Evolutionary conservation across 2,113 vertebrate species (phyloP).

Genomic region (Scolopax mira): DNA sequence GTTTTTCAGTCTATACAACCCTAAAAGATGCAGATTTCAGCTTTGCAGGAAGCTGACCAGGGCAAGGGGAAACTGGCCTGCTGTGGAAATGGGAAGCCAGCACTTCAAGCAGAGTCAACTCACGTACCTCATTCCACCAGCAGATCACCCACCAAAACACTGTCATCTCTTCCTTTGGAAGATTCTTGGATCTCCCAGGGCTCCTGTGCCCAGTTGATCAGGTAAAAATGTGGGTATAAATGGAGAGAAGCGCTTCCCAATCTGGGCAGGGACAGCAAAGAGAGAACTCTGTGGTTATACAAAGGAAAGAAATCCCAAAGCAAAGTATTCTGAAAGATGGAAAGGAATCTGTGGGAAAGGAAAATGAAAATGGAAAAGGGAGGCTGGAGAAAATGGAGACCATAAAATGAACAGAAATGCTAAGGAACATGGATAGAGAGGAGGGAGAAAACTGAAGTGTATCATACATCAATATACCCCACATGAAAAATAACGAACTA

Average conservation of each 20-base stretch:
- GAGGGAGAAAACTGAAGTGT: neutral
- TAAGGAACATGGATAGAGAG: neutral
- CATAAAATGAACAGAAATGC: neutral
- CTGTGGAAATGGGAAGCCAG: neutral
- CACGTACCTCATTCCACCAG: neutral
- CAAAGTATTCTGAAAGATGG: neutral
- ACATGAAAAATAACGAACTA: neutral
- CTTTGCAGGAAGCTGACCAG: constrained; percentile 26
- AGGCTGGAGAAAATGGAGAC: neutral
- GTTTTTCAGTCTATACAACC: constrained; percentile 50
- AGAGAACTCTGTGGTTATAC: neutral
- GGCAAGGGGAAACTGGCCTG: neutral
- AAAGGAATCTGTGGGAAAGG: neutral
- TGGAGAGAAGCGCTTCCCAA: neutral
- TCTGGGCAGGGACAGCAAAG: neutral
- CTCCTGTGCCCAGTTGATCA: neutral
- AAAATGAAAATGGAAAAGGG: neutral
- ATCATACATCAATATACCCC: neutral
- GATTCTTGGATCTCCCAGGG: neutral
- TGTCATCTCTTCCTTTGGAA: neutral
- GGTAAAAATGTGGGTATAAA: neutral
- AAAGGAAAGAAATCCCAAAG: neutral
- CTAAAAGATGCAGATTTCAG: constrained; percentile 51
- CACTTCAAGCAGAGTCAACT: neutral
- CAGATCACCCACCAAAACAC: neutral